These are phyloP conservation scores for Typhlomys cinereus DNA, from an alignment of 2,113 vertebrate genomes.

Conservation along the genomic window DNA sequence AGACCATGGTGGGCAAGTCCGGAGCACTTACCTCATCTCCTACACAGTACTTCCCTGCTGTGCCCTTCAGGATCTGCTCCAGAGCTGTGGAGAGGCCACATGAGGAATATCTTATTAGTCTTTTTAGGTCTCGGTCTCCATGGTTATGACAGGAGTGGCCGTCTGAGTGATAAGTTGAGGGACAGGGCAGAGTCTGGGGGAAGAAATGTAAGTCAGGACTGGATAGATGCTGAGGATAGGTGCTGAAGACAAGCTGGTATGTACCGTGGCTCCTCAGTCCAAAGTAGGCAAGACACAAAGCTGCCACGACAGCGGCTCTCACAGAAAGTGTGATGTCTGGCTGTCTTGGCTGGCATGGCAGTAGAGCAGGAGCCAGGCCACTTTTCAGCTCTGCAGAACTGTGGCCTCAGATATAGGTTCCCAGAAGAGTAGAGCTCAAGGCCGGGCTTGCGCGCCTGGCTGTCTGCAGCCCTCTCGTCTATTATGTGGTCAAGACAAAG, in stretches of 20 bases:
- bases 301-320: not conserved
- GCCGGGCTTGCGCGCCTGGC: not conserved
- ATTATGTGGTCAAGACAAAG: not conserved
- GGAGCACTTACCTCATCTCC: constrained; percentile 91
- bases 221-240: no score
- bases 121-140: not conserved
- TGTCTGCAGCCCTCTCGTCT: not conserved
- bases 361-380: not conserved
- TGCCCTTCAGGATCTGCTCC: constrained; percentile 90
- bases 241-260: not conserved
- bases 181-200: not conserved
- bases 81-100: constrained; percentile 87
- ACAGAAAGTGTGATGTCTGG: not conserved
- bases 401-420: not conserved
- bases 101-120: not conserved
- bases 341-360: not conserved
- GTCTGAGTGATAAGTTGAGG: not conserved
- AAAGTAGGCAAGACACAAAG: not conserved
- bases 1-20: not conserved
- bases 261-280: not conserved
- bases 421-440: not conserved
- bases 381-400: not conserved
- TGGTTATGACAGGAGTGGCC: not conserved
- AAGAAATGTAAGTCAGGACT: not conserved
- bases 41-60: constrained; percentile 92